Evolutionary conservation across 2,888 invertebrate species (phyloP), one percentile per base, ranked within the genome.

Genomic region (Rhamnusium bicolor): DNA sequence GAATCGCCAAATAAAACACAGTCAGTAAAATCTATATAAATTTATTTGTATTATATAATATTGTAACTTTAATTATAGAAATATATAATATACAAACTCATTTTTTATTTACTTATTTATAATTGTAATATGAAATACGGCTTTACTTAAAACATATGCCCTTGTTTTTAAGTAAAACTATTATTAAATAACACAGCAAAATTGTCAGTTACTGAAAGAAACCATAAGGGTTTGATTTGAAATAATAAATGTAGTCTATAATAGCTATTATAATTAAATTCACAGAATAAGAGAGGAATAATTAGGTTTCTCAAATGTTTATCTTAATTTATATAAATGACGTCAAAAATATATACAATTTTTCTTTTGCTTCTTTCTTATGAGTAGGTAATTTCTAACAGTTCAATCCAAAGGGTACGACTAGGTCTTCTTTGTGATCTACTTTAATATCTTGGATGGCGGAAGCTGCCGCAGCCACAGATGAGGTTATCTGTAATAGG

Each of bases 341-440:
- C 4, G 40, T 40, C 40, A 4, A 40, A 40, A 40, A 40, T 40
- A 40, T 40, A 40, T 40, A 40, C 40, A 40, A 6, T 6, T 5
- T 32, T 32, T 32, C 0, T 32, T 32, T 32, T 32, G 10, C 40
- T 40, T 40, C 12, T 14, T 40, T n/a, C 40, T 14, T 40, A 40
- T 40, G 40, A 40, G 12, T 40, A 40, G 12, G 47, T 21, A 32
- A 49, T 19, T 66, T 53, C 79, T 63, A 81, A 90, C 92, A 94
- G 77, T 94, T 93, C 77, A 95, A 94, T 84, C 93, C 90, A 90
- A 97, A 97, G 8, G 96, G 95, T 67, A 97, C 96, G 73, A 97
- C 96, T 82, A 97, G 89, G 83, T 96, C 96, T 87, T 97, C 97
- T 86, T 94, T 95, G 85, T 97, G 96, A 84, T 95, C 94, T 70